Evolutionary conservation across 2,113 vertebrate genomes (phyloP).

Genomic region (Collichthys lucidus): DNA sequence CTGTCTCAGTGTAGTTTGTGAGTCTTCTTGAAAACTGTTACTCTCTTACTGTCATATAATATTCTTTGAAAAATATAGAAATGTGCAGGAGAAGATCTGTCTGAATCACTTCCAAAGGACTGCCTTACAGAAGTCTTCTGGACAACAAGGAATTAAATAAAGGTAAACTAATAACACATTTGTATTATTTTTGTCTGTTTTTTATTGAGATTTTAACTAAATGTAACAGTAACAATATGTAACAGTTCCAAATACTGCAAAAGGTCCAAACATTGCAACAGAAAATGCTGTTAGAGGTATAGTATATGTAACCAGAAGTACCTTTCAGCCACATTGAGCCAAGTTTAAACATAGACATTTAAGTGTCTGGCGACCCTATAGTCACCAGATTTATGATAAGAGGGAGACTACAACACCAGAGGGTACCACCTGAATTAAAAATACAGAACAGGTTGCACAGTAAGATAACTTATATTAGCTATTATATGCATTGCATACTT

Average conservation of each 20-base stretch:
- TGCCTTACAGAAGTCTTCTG: neutral
- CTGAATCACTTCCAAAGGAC: neutral
- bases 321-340: no score
- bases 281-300: neutral
- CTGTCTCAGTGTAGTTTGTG: neutral
- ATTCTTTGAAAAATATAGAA: neutral
- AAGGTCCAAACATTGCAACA: neutral
- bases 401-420: neutral
- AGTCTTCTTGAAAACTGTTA: neutral
- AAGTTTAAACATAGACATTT: no score
- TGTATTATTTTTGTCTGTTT: neutral
- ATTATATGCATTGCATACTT: no score
- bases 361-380: no score
- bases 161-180: neutral
- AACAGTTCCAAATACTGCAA: neutral
- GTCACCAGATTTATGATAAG: neutral
- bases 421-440: neutral
- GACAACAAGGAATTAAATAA: neutral
- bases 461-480: neutral
- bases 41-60: no score
- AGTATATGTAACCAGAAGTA: neutral
- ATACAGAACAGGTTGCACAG: neutral
- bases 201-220: neutral
- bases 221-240: no score
- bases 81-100: neutral